Percentiles rank a stretch among this genome's conserved stretches.
Conservation (phyloP, 92 coral and sea anemone species). For the Epizoanthus rinbou region DNA sequence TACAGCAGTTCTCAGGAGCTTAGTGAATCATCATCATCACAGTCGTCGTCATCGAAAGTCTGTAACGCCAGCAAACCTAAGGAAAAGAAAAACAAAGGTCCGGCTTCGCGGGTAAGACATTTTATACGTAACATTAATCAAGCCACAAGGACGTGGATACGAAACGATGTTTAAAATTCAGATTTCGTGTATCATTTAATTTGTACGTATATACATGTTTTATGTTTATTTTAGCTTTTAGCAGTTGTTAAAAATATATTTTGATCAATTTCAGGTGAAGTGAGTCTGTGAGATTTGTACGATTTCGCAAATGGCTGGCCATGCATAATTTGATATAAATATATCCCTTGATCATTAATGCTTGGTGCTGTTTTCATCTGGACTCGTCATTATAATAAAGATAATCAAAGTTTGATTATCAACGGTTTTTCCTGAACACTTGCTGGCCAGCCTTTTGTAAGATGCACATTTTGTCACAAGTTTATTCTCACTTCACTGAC, state of each 20-base stretch:
- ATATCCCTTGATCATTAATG: background rate
- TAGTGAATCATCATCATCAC: constrained; percentile 63
- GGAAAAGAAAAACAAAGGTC: constrained; percentile 30
- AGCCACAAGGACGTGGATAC: background rate
- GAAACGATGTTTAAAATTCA: background rate
- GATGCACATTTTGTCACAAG: background rate
- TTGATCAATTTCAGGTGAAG: background rate
- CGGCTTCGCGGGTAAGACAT: constrained; percentile 17
- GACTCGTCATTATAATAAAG: too few relatives aligned
- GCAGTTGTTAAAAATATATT: background rate
- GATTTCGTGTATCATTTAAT: background rate
- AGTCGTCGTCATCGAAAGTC: constrained; percentile 27
- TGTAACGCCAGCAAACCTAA: constrained; percentile 16
- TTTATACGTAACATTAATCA: background rate
- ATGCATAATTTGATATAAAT: background rate
- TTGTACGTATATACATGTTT: background rate
- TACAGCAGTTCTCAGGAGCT: constrained; percentile 94
- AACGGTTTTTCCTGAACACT: background rate
- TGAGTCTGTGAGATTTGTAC: too few relatives aligned
- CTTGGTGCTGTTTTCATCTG: too few relatives aligned
- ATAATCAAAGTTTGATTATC: background rate
- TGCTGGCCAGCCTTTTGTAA: background rate
- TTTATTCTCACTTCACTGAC: background rate
- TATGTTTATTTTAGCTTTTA: background rate
- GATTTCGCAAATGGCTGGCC: too few relatives aligned